These are phyloP conservation scores for Riparia riparia DNA, from an alignment of 2,113 vertebrate species.

Conservation along the genomic window DNA sequence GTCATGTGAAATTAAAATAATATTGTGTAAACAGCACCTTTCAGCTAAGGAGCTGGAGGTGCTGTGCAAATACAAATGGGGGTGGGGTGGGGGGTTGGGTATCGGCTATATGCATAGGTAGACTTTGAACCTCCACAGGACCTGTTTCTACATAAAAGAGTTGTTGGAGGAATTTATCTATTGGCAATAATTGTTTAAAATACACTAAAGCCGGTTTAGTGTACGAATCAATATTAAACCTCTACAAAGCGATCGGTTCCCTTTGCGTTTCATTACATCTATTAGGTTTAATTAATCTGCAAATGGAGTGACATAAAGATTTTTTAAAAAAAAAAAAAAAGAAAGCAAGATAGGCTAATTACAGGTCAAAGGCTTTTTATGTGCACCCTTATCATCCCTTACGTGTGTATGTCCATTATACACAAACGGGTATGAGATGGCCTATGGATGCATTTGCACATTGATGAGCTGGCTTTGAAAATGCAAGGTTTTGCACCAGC, in stretches of 20 bases:
- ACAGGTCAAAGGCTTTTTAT: conserved; percentile 31
- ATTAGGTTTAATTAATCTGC: conserved; percentile 64
- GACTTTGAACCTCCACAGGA: background rate
- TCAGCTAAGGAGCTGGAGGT: background rate
- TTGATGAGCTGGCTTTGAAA: background rate
- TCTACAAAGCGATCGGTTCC: background rate
- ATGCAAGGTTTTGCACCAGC: background rate
- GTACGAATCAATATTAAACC: conserved; percentile 16
- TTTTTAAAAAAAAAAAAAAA: no score
- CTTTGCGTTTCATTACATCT: conserved; percentile 41
- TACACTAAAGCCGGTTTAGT: background rate
- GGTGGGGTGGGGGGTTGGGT: background rate
- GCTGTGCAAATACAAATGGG: background rate
- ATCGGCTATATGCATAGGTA: background rate
- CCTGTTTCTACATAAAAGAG: background rate
- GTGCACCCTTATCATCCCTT: background rate
- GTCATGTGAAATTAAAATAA: conserved; percentile 37
- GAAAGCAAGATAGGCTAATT: conserved; percentile 1
- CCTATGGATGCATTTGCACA: background rate
- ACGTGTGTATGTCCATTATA: background rate
- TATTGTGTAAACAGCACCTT: conserved; percentile 14
- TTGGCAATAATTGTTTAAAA: conserved; percentile 25
- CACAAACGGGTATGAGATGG: background rate
- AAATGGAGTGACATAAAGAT: conserved; percentile 41
- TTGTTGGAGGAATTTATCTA: background rate